Conservation (phyloP, 2,113 vertebrate genomes). For the Gavialis gangeticus region DNA sequence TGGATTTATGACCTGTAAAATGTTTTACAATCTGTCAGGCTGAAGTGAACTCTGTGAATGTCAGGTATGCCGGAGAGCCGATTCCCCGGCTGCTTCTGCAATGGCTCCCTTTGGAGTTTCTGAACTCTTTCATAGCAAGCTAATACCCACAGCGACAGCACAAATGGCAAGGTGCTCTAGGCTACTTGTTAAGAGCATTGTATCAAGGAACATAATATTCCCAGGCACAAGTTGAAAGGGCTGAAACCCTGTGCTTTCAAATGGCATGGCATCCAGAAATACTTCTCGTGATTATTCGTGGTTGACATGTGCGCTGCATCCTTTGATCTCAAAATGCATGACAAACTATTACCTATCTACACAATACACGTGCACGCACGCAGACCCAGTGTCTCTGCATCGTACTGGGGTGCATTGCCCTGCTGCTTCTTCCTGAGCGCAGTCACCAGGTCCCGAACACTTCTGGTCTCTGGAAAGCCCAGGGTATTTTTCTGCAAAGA, state of each 20-base stretch:
- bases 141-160: constrained; percentile 39
- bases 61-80: constrained; percentile 26
- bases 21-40: constrained; percentile 4
- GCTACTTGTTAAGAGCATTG: constrained; percentile 45
- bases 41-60: not conserved
- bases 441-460: not conserved
- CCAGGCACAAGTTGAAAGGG: constrained; percentile 42
- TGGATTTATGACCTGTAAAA: not conserved
- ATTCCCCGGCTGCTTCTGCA: constrained; percentile 14
- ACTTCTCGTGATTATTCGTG: constrained; percentile 58
- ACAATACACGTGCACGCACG: not conserved
- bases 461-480: not conserved
- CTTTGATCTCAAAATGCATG: constrained; percentile 44
- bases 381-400: constrained; percentile 16
- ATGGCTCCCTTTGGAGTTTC: constrained; percentile 4
- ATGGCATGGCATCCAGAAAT: constrained; percentile 43
- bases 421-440: not conserved
- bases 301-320: constrained; percentile 1
- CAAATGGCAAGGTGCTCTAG: constrained; percentile 47
- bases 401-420: not conserved
- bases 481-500: not conserved
- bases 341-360: not conserved
- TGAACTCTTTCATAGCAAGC: constrained; percentile 37
- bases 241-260: constrained; percentile 9
- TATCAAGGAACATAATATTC: constrained; percentile 55